phyloP scores from a whole-genome alignment of 2,797 vertebrate species.

The Novumbra hubbsi region DNA sequence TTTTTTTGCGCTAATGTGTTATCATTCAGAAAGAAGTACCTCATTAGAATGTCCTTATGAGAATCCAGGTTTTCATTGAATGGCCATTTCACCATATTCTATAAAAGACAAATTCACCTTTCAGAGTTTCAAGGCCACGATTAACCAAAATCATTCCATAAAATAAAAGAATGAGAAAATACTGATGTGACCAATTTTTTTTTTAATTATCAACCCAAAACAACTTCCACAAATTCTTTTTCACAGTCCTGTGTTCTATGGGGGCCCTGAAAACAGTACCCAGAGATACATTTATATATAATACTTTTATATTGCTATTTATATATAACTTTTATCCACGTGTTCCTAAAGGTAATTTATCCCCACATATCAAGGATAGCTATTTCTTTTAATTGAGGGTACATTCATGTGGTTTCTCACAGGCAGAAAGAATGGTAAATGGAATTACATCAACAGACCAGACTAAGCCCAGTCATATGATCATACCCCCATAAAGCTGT shows the following conservation, averaged over 20 bases:
- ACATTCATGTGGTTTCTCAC: slow-evolving; percentile 62
- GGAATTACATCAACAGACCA: slow-evolving; percentile 39
- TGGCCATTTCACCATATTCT: too few species aligned
- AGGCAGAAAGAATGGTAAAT: slow-evolving; percentile 54
- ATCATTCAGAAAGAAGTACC: too few species aligned
- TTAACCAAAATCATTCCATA: not conserved
- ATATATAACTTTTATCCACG: slow-evolving; percentile 42
- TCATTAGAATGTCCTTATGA: too few species aligned
- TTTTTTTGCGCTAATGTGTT: too few species aligned
- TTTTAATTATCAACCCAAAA: slow-evolving; percentile 68
- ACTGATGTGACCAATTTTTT: slow-evolving; percentile 63
- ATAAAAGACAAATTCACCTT: too few species aligned
- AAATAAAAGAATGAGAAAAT: slow-evolving; percentile 23
- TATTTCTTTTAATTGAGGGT: slow-evolving; percentile 47
- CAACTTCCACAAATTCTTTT: slow-evolving; percentile 56
- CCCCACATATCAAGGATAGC: slow-evolving; percentile 40
- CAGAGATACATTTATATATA: slow-evolving; percentile 57
- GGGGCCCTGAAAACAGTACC: slow-evolving; percentile 51
- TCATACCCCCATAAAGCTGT: slow-evolving; percentile 62
- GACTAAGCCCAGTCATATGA: slow-evolving; percentile 53
- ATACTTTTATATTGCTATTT: slow-evolving; percentile 72
- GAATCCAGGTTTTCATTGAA: too few species aligned
- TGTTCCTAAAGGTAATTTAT: slow-evolving; percentile 25
- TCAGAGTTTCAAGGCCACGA: too few species aligned
- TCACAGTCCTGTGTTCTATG: slow-evolving; percentile 59